These are phyloP conservation scores for Papilio polytes DNA, from an alignment of 1,140 invertebrate species.

Conservation along the genomic window DNA sequence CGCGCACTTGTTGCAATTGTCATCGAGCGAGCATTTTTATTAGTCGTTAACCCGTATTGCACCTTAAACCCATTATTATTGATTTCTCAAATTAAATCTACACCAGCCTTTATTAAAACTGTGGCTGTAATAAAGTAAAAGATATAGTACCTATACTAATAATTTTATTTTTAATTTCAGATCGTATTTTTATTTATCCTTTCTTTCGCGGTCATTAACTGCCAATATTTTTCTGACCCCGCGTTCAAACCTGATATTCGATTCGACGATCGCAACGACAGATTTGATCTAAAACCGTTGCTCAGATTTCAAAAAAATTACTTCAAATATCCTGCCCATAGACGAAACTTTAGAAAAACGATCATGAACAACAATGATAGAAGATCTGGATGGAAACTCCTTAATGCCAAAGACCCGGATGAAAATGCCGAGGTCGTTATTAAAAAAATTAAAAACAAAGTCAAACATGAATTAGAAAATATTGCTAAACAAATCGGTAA, in stretches of 20 bases:
- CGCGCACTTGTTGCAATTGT: no score
- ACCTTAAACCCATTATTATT: no score
- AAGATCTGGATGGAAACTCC: not conserved
- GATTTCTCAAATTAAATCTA: no score
- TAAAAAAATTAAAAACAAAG: slow-evolving; percentile 16
- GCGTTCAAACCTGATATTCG: slow-evolving; percentile 50
- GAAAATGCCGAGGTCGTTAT: not conserved
- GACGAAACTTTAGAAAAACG: slow-evolving; percentile 12
- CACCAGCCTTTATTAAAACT: no score
- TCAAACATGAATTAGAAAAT: not conserved
- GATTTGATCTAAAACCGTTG: slow-evolving; percentile 53
- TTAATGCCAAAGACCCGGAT: not conserved
- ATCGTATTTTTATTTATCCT: slow-evolving; percentile 24
- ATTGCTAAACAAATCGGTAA: slow-evolving; percentile 9
- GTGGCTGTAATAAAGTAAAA: not conserved
- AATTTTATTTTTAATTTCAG: slow-evolving; percentile 40
- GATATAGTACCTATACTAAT: not conserved
- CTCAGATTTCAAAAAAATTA: slow-evolving; percentile 45
- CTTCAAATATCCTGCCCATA: slow-evolving; percentile 19
- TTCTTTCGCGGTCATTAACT: slow-evolving; percentile 37
- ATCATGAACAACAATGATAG: not conserved
- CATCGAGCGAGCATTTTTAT: no score
- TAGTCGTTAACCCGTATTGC: no score
- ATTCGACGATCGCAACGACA: slow-evolving; percentile 53
- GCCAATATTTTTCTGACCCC: slow-evolving; percentile 42